Evolutionary conservation across 2,888 invertebrate genomes (phyloP).

Genomic region (Andrena bucephala): DNA sequence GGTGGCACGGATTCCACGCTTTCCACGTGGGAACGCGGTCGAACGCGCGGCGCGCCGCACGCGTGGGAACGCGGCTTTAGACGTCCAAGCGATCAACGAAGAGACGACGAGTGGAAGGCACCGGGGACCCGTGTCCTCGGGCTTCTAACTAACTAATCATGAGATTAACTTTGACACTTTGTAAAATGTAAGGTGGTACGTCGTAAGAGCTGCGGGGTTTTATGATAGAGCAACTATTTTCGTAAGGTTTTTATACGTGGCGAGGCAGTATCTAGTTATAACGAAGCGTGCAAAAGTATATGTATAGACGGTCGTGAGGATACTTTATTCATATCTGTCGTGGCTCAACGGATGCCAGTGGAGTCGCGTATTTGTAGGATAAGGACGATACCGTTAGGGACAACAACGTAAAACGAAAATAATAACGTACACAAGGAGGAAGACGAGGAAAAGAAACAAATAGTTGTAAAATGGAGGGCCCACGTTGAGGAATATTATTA

Average conservation of each 20-base stretch:
- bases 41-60: background rate
- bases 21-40: background rate
- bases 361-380: conserved; percentile 8
- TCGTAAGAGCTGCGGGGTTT: conserved; percentile 66
- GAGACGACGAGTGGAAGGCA: background rate
- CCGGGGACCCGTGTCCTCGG: conserved; percentile 8
- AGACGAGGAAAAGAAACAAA: background rate
- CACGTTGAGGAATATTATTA: conserved; percentile 32
- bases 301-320: conserved; percentile 53
- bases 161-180: conserved; percentile 33
- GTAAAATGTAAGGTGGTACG: conserved; percentile 41
- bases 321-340: conserved; percentile 68
- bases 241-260: conserved; percentile 81
- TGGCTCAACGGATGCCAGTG: conserved; percentile 41
- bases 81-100: conserved; percentile 36
- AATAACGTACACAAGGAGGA: background rate
- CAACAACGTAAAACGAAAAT: background rate
- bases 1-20: background rate
- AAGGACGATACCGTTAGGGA: conserved; percentile 16
- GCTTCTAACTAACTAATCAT: background rate
- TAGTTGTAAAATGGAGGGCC: conserved; percentile 20
- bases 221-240: conserved; percentile 81
- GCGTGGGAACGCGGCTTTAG: conserved; percentile 4
- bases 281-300: conserved; percentile 51
- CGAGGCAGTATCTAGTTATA: conserved; percentile 61